Base-by-base conservation (phyloP, 2,797 vertebrate genomes). In the Fistularia tabacaria region DNA sequence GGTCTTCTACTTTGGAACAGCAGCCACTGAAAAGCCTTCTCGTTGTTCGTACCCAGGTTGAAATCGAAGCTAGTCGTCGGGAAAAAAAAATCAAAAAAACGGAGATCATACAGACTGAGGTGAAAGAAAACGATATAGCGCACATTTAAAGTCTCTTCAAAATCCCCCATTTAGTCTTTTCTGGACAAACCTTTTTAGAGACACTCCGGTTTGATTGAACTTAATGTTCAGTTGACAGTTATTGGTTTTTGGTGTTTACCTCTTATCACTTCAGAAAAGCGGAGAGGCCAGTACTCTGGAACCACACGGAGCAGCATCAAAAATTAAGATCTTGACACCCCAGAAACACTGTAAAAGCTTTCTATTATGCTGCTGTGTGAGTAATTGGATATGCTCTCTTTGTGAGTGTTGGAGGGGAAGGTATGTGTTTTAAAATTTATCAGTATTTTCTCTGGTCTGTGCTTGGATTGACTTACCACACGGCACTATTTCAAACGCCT, bases 201-300 rank as follows among this genome's bases (percentile, higher is more conserved):
- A 82, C 78, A 72, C 64, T 86, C 86, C 88, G 87, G 87, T 75
- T 87, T 81, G 87, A 85, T 85, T n/a, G n/a, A n/a, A n/a, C n/a
- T 89, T 89, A 85, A 85, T 73, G 79, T 87, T 79, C n/a, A 7
- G 43, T 71, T 89, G 88, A 87, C 84, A 86, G 83, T 87, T 90
- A 90, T 88, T 90, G 87, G 85, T 81, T 87, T 89, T 87, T 67
- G 66, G 82, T 87, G 89, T 91, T 91, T 90, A 86, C 88, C 82
- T 86, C 84, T 86, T 85, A 85, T 84, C 85, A 81, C 82, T 81
- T 82, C 81, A 75, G 73, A 86, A 87, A 85, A 84, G 75, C 79
- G 66, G 63, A 67, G 73, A 76, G 74, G 59, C 75, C 87, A 86
- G 85, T 79, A 77, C 81, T 82, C 73, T 46, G 66, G 69, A 78